Evolutionary conservation across 2,888 invertebrate genomes (phyloP), one percentile per base, ranked within the genome.

Genomic region (Junonia oenone): DNA sequence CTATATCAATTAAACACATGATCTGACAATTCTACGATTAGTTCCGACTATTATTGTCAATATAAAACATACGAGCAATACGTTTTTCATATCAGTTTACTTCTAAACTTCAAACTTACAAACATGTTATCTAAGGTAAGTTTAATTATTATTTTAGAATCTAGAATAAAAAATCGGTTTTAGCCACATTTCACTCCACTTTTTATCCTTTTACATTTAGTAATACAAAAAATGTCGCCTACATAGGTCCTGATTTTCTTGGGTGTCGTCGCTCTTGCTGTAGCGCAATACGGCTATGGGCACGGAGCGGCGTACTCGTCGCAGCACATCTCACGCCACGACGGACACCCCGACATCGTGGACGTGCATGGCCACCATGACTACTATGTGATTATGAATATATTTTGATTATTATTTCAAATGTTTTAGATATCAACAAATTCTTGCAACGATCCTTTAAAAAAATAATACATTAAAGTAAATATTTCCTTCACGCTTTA

Each of bases 371-470:
- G 46, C 37, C 61, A 63, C 9, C 64, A 63, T 31, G 84, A 90
- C 65, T 91, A 91, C 68, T 81, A 81, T 58, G 86, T 65, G 51
- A 38, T 22, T 26, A 22, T 26, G n/a, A n/a, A n/a, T 8, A 2
- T 26, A 43, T 13, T 22, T 43, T 22, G 5, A 14, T 40, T 40
- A 40, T 14, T 37, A 9, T 6, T 2, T 31, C 0, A 11, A 8
- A 3, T 22, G 5, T 22, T 31, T 35, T n/a, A 13, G 2, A 35
- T 6, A 14, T 3, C n/a, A 35, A n/a, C 13, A 33, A 33, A n/a
- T n/a, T n/a, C 13, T 13, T 11, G n/a, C 13, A 13, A 13, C 14
- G 14, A 35, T 3, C 22, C 22, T 22, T n/a, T n/a, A n/a, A n/a
- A n/a, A n/a, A n/a, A n/a, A n/a, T n/a, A n/a, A 14, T 2, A 14